A percentile compares a stretch with the other conserved stretches of the same genome.
These are phyloP conservation scores for Athripsodes cinereus DNA, from an alignment of 2,888 invertebrate genomes.

Conservation along the genomic window DNA sequence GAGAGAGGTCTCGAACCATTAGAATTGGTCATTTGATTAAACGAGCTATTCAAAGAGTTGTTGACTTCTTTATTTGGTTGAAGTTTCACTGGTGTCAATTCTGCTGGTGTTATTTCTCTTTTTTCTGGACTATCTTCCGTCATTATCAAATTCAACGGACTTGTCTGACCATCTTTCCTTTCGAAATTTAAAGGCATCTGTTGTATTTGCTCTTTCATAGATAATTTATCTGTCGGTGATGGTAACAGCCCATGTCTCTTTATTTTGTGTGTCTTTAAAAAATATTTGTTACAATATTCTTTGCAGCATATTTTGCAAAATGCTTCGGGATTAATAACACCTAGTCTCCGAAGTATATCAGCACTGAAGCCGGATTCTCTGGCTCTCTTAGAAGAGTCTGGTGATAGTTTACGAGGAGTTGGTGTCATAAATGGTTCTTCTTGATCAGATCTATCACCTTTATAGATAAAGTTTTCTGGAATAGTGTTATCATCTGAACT, in stretches of 20 bases:
- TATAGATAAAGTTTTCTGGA: conserved; percentile 33
- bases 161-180: conserved; percentile 58
- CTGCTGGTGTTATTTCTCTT: conserved; percentile 23
- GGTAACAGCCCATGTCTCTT: conserved; percentile 80
- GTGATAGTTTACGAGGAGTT: conserved; percentile 53
- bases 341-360: conserved; percentile 69
- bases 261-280: conserved; percentile 85
- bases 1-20: conserved; percentile 45
- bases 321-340: conserved; percentile 81
- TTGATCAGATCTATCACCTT: conserved; percentile 41
- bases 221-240: conserved; percentile 39
- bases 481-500: conserved; percentile 27
- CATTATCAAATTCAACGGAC: conserved; percentile 73
- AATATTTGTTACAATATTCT: conserved; percentile 91
- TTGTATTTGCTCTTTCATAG: conserved; percentile 28
- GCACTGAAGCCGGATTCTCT: conserved; percentile 67
- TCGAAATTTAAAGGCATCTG: conserved; percentile 18
- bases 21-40: conserved; percentile 30
- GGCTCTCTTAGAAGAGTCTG: conserved; percentile 57
- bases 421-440: conserved; percentile 42
- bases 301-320: conserved; percentile 91
- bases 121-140: conserved; percentile 33
- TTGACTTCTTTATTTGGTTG: conserved; percentile 42
- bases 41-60: conserved; percentile 33
- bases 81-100: conserved; percentile 31